Percentiles rank a stretch among this genome's conserved stretches.
Conservation (phyloP, 2,113 vertebrate species). For the Atlantisia rogersi region DNA sequence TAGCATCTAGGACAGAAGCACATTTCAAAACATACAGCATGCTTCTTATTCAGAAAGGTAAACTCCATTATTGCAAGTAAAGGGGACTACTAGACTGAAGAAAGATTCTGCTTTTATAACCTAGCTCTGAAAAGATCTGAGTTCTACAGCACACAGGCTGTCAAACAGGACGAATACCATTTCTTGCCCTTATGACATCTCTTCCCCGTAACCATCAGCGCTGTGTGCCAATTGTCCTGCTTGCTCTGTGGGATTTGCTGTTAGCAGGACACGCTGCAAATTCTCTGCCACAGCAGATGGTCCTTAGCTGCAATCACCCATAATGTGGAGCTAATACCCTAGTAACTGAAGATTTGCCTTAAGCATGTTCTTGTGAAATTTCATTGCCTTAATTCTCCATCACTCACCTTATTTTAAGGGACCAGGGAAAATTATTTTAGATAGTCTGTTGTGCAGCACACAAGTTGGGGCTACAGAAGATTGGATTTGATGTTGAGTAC, state of each 20-base stretch:
- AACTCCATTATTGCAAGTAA: not conserved
- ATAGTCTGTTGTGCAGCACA: not conserved
- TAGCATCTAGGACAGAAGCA: not conserved
- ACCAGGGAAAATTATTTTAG: not conserved
- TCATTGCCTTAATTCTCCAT: conserved; percentile 15
- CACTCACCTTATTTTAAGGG: not conserved
- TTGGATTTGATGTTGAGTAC: not conserved
- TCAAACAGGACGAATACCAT: not conserved
- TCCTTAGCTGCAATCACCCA: not conserved
- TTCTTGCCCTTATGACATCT: not conserved
- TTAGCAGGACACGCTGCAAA: not conserved
- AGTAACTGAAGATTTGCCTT: conserved; percentile 44
- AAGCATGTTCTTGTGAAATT: conserved; percentile 26
- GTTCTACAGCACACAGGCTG: not conserved
- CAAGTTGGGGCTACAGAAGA: not conserved
- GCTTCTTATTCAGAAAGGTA: not conserved
- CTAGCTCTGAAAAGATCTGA: not conserved
- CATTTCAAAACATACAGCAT: not conserved
- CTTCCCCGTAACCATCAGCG: not conserved
- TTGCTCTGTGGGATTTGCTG: not conserved
- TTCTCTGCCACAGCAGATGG: conserved; percentile 33
- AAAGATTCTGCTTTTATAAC: not conserved
- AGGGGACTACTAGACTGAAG: not conserved
- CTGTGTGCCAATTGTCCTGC: not conserved
- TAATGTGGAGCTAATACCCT: conserved; percentile 16